Percentiles rank a stretch among this genome's conserved stretches.
These are phyloP conservation scores for Zootermopsis nevadensis DNA, from an alignment of 2,888 invertebrate genomes.

Conservation along the genomic window DNA sequence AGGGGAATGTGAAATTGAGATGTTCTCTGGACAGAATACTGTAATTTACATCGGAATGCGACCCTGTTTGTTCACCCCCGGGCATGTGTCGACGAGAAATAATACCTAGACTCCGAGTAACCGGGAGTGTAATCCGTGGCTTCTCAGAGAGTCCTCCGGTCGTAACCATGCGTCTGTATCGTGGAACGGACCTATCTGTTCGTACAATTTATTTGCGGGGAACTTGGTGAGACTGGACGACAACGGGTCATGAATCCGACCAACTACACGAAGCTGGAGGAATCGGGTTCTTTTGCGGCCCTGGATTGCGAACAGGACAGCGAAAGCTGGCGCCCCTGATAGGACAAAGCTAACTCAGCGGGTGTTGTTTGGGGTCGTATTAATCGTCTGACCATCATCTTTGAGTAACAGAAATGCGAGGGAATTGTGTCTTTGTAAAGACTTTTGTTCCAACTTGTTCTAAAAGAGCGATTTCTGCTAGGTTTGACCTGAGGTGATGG, in stretches of 20 bases:
- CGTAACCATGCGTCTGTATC: background rate
- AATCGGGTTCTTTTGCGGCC: background rate
- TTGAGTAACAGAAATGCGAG: background rate
- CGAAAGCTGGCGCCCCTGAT: background rate
- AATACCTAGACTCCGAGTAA: too few relatives aligned
- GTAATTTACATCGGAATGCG: too few relatives aligned
- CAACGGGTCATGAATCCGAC: background rate
- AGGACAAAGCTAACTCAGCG: background rate
- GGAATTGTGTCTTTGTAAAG: too few relatives aligned
- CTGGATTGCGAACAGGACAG: background rate
- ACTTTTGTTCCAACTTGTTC: too few relatives aligned
- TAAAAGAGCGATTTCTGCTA: too few relatives aligned
- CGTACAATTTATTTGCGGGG: background rate
- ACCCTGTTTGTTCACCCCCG: too few relatives aligned
- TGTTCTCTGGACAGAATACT: too few relatives aligned
- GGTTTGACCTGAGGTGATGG: too few relatives aligned
- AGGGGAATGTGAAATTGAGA: too few relatives aligned
- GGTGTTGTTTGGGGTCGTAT: background rate
- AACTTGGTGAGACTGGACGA: background rate
- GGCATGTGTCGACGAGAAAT: too few relatives aligned
- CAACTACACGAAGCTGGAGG: background rate
- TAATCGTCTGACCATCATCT: background rate
- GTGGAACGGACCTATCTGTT: background rate
- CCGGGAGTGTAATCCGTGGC: too few relatives aligned
- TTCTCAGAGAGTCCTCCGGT: too few relatives aligned